Evolutionary conservation across 2,888 invertebrate species (phyloP).

Genomic region (Thyatira batis): DNA sequence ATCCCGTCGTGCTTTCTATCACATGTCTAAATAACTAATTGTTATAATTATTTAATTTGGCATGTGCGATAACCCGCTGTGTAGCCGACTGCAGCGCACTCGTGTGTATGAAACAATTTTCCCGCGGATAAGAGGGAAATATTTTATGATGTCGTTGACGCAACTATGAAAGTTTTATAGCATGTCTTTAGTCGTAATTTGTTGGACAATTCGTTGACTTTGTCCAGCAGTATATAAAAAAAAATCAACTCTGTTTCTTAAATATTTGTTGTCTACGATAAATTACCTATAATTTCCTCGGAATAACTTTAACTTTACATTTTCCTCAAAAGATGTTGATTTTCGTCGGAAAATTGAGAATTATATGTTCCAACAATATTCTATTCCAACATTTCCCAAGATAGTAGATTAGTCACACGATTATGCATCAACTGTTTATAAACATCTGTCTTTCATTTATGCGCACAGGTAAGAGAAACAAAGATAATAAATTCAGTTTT

Average conservation of each 20-base stretch:
- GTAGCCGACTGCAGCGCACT: no score
- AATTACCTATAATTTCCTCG: not conserved
- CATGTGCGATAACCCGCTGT: conserved; percentile 17
- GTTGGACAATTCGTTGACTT: not conserved
- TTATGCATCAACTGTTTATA: not conserved
- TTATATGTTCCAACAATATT: not conserved
- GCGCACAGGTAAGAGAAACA: not conserved
- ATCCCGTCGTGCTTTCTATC: not conserved
- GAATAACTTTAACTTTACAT: not conserved
- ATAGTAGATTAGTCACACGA: not conserved
- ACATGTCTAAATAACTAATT: conserved; percentile 21
- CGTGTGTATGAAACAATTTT: conserved; percentile 12
- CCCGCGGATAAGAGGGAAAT: conserved; percentile 7
- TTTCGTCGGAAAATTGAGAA: not conserved
- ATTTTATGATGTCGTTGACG: conserved; percentile 5
- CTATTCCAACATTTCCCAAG: not conserved
- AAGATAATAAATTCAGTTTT: not conserved
- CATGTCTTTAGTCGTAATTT: not conserved
- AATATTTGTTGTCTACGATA: no score
- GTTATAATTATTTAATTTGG: conserved; percentile 35
- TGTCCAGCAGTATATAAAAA: not conserved
- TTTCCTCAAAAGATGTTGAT: not conserved
- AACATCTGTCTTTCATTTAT: not conserved
- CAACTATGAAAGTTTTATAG: not conserved
- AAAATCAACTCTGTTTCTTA: no score